Evolutionary conservation across 1,140 invertebrate genomes (phyloP), one percentile per base, ranked within the genome.

Genomic region (Drosophila chauvacae): DNA sequence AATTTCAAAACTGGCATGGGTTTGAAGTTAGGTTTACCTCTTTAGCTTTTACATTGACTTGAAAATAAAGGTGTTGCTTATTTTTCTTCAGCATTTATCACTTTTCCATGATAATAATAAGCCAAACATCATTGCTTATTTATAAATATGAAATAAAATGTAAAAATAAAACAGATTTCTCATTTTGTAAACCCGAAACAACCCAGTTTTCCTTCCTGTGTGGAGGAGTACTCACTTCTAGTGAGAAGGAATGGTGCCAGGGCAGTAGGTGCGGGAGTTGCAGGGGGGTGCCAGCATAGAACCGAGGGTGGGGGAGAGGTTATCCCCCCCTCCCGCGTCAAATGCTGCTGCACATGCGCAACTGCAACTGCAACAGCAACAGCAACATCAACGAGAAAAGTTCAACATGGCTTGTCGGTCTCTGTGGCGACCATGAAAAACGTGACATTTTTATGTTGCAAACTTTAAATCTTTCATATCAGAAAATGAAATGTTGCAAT

Each of bases 401-500:
- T 66, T 75, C 73, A 77, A 72, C 57, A 56, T 77, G 60, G 57
- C 80, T 70, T 63, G 84, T 82, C 79, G 84, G 85, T 85, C 85
- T 90, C 44, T 77, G 62, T 90, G 81, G 84, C 91, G 91, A 91
- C 91, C 91, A 92, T 92, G 91, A 91, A 92, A 92, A 92, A 92
- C 91, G 91, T 92, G 91, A 92, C 91, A 92, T 91, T 91, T 92
- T 91, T 87, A 91, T 91, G 90, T 91, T 90, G 90, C 90, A 90
- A 88, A 91, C 90, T 90, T 86, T 91, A 92, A 92, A 92, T 92
- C 91, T 91, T 91, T 91, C 90, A 92, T 91, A 91, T 91, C 90
- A 91, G 81, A 91, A 90, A 90, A 80, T 90, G 85, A 91, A 85
- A 85, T 90, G 88, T 91, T 88, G 87, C 88, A 87, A 87, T 87